Percentiles rank a stretch among this genome's conserved stretches.
Conservation (phyloP, 2,797 vertebrate species). For the Pseudotriccus pelzelni region DNA sequence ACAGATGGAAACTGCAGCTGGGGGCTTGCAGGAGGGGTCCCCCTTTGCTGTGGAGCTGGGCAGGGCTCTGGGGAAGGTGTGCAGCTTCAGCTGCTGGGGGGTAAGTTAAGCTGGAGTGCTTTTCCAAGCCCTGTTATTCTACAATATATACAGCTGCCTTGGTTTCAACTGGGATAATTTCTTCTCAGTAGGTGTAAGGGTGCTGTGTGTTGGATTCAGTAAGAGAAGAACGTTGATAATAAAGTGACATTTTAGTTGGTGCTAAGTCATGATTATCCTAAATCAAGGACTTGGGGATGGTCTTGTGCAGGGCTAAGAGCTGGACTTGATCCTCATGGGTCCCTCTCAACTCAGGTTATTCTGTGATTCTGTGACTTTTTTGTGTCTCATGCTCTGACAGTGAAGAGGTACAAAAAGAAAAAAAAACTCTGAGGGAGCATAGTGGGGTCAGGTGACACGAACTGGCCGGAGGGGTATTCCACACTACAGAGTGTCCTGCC, state of each 20-base stretch:
- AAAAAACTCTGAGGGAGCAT: neutral
- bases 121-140: neutral
- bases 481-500: no score
- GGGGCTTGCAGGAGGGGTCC: fast-evolving
- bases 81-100: neutral
- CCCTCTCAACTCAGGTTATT: neutral
- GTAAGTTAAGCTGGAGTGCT: neutral
- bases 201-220: neutral
- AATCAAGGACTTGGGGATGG: neutral
- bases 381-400: neutral
- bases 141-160: no score
- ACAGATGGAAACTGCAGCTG: neutral
- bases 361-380: neutral
- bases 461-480: neutral
- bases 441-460: neutral
- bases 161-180: neutral
- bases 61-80: neutral
- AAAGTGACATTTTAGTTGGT: neutral
- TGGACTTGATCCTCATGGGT: neutral
- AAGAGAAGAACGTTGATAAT: neutral
- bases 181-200: neutral
- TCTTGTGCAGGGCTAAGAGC: neutral
- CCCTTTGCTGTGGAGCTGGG: no score
- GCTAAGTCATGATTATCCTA: neutral
- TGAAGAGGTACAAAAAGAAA: neutral